These are phyloP conservation scores for Bungarus multicinctus DNA, from an alignment of 2,113 vertebrate genomes.

Conservation along the genomic window DNA sequence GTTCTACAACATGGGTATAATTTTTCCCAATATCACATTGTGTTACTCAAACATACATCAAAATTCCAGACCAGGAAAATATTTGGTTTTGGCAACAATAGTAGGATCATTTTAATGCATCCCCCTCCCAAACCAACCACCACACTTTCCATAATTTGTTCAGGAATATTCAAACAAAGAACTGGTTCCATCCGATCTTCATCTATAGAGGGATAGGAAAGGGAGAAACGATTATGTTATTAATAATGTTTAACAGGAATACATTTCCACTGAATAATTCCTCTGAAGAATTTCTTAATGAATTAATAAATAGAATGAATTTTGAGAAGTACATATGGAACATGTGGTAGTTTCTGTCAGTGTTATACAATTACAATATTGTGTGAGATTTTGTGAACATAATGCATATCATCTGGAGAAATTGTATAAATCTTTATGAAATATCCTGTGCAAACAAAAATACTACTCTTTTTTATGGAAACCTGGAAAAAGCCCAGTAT, in stretches of 20 bases:
- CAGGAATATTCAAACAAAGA: not conserved
- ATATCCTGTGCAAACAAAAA: not conserved
- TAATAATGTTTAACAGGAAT: not conserved
- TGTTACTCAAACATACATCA: not conserved
- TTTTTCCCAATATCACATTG: not conserved
- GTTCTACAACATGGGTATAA: not conserved
- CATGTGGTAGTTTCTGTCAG: not conserved
- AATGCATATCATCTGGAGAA: not conserved
- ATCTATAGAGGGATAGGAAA: not conserved
- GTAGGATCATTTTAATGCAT: not conserved
- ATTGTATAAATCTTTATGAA: not conserved
- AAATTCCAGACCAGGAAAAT: not conserved
- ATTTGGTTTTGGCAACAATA: not conserved
- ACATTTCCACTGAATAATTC: not conserved
- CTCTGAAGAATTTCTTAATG: not conserved
- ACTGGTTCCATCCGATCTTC: not conserved
- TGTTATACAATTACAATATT: not conserved
- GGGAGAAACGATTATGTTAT: not conserved
- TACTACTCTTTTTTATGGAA: not conserved
- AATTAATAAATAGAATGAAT: not conserved
- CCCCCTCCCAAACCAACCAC: not conserved
- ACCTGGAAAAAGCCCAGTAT: not conserved
- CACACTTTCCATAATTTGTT: not conserved
- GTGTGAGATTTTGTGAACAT: not conserved
- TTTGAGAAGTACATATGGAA: not conserved